A percentile compares a stretch with the other conserved stretches of the same genome.
phyloP scores from a whole-genome alignment of 2,113 vertebrate species.

The Macrotis lagotis region DNA sequence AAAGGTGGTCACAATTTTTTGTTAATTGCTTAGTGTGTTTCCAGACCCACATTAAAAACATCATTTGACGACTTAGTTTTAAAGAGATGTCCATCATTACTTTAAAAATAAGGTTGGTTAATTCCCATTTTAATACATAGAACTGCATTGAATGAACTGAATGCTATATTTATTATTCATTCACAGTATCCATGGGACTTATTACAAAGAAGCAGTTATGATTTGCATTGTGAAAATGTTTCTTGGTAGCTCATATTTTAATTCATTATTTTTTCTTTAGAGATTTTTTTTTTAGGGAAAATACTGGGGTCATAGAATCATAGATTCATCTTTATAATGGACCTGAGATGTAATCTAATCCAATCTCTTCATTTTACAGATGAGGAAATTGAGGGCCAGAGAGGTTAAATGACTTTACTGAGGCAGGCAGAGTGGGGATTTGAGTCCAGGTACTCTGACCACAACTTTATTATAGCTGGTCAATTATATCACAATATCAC shows the following conservation, averaged over 20 bases:
- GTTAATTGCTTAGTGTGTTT: slow-evolving; percentile 38
- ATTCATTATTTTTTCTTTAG: slow-evolving; percentile 27
- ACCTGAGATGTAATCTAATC: background rate
- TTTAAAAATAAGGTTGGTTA: slow-evolving; percentile 40
- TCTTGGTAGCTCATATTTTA: slow-evolving; percentile 19
- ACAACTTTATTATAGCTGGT: background rate
- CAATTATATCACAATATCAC: background rate
- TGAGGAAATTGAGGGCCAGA: no score
- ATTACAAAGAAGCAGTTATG: slow-evolving; percentile 13
- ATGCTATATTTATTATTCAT: slow-evolving; percentile 22
- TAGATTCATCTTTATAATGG: background rate
- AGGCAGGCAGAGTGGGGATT: no score
- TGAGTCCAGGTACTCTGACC: background rate
- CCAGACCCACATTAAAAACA: slow-evolving; percentile 40
- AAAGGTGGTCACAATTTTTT: slow-evolving; percentile 15
- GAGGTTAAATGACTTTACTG: no score
- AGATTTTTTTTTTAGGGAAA: slow-evolving; percentile 52
- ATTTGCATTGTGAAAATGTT: slow-evolving; percentile 13
- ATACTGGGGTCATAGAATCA: background rate
- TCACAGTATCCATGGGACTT: background rate
- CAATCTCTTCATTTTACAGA: background rate
- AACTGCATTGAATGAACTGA: background rate
- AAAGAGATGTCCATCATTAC: slow-evolving; percentile 38
- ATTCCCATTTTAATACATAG: slow-evolving; percentile 22
- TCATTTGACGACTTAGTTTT: slow-evolving; percentile 39